Conservation (phyloP, 2,888 invertebrate species). For the Eugnorisma glareosa region DNA sequence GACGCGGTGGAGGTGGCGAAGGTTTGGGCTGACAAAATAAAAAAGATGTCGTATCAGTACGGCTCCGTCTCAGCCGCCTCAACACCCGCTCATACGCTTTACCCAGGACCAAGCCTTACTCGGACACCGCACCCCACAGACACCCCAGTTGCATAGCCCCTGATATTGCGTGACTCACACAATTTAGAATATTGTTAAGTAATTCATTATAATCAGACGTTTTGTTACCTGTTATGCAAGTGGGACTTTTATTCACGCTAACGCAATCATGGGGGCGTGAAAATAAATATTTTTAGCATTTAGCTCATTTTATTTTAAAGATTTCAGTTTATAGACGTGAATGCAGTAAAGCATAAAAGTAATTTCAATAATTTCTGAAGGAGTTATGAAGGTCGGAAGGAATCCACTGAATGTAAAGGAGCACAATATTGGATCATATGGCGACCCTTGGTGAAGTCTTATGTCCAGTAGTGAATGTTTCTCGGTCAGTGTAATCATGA, state of each 20-base stretch:
- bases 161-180: conserved; percentile 55
- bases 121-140: conserved; percentile 24
- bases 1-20: too few species aligned
- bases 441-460: background rate
- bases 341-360: background rate
- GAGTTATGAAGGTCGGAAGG: background rate
- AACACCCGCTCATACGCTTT: background rate
- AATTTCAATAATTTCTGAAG: background rate
- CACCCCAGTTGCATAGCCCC: conserved; percentile 22
- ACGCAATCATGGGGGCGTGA: background rate
- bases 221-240: conserved; percentile 51
- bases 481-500: background rate
- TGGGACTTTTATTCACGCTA: conserved; percentile 31
- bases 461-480: background rate
- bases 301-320: background rate
- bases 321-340: background rate
- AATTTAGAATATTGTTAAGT: conserved; percentile 42
- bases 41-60: too few species aligned
- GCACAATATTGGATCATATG: background rate
- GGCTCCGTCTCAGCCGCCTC: too few species aligned
- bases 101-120: background rate
- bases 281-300: background rate
- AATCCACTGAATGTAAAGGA: background rate
- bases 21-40: too few species aligned
- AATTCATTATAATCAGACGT: conserved; percentile 47